Conservation (phyloP, 2,888 invertebrate species). For the Chrysina gloriosa region DNA sequence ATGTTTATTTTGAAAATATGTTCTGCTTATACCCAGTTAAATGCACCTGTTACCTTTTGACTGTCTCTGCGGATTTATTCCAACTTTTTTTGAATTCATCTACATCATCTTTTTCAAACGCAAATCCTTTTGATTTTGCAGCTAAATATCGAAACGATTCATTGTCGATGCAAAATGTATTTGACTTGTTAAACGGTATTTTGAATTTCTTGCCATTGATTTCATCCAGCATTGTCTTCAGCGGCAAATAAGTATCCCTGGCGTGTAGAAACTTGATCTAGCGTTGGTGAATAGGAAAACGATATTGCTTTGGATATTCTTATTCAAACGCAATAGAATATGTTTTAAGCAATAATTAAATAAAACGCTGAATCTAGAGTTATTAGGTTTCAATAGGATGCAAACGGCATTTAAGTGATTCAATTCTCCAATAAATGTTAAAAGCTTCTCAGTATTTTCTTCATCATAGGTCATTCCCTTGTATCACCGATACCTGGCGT, state of each 20-base stretch:
- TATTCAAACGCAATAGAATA: constrained; percentile 58
- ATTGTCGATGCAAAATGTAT: constrained; percentile 60
- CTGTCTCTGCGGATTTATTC: constrained; percentile 47
- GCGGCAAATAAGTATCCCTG: constrained; percentile 56
- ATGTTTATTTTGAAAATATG: not conserved
- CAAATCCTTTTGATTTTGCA: constrained; percentile 52
- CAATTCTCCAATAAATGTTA: constrained; percentile 55
- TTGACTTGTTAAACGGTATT: constrained; percentile 53
- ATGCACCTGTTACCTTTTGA: constrained; percentile 31
- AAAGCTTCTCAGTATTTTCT: constrained; percentile 50
- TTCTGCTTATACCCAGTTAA: not conserved
- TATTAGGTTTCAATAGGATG: constrained; percentile 56
- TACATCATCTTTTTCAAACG: constrained; percentile 45
- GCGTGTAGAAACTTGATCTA: constrained; percentile 54
- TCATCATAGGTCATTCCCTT: constrained; percentile 49
- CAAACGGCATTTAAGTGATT: constrained; percentile 58
- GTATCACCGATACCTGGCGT: constrained; percentile 58
- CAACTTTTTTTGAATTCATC: constrained; percentile 51
- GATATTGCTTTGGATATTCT: constrained; percentile 57
- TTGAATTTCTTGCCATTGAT: constrained; percentile 50
- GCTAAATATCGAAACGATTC: constrained; percentile 58
- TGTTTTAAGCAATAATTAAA: constrained; percentile 59
- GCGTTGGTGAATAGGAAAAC: constrained; percentile 60
- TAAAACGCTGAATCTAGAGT: constrained; percentile 54
- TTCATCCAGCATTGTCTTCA: constrained; percentile 52